These are phyloP conservation scores for Drosophila kikkawai DNA, from an alignment of 1,140 invertebrate species.

Conservation along the genomic window DNA sequence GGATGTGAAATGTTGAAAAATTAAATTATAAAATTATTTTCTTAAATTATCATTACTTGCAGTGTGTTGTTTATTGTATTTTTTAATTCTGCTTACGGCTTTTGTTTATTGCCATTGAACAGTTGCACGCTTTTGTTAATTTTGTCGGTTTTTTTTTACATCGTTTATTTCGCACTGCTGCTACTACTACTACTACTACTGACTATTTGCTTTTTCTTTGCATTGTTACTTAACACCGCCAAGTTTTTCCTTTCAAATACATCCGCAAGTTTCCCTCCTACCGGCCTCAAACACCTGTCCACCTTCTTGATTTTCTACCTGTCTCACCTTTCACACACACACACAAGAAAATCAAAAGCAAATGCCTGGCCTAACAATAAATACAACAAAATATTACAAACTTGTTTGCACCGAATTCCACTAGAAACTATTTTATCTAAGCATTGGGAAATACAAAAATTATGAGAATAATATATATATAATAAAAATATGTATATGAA, in stretches of 20 bases:
- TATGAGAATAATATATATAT: neutral
- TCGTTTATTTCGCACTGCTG: slow-evolving; percentile 45
- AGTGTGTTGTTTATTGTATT: slow-evolving; percentile 13
- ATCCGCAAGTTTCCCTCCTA: slow-evolving; percentile 6
- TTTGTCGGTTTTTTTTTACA: neutral
- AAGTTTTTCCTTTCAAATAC: slow-evolving; percentile 65
- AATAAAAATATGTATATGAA: too few relatives aligned
- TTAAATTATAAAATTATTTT: too few relatives aligned
- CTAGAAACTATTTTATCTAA: slow-evolving; percentile 36
- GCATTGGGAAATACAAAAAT: slow-evolving; percentile 10
- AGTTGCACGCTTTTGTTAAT: slow-evolving; percentile 19
- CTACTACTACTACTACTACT: neutral
- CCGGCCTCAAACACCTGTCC: slow-evolving; percentile 7
- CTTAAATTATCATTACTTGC: neutral
- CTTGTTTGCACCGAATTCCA: slow-evolving; percentile 60
- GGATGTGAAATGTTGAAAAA: too few relatives aligned
- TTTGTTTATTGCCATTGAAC: slow-evolving; percentile 28
- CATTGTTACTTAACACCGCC: slow-evolving; percentile 4
- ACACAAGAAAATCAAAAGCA: neutral
- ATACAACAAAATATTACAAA: slow-evolving; percentile 48
- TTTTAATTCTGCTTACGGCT: slow-evolving; percentile 16
- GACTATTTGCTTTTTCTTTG: slow-evolving; percentile 26
- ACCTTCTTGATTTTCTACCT: slow-evolving; percentile 47
- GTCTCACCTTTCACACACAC: slow-evolving; percentile 52
- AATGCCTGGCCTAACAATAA: slow-evolving; percentile 27